Percentiles rank a stretch among this genome's conserved stretches.
phyloP scores from a whole-genome alignment of 1,140 invertebrate species.

The Atta colombica region DNA sequence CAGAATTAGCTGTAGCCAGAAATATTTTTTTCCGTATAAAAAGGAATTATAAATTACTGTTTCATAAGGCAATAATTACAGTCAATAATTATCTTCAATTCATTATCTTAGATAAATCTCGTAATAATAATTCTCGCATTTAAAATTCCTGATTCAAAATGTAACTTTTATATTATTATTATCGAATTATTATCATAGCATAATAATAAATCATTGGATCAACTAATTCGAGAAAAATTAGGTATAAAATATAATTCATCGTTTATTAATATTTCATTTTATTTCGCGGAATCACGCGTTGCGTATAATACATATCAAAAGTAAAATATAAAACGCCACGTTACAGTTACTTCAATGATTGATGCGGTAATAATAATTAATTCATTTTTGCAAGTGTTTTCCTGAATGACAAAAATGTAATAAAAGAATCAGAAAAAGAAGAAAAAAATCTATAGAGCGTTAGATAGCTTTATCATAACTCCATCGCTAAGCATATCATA shows the following conservation, averaged over 20 bases:
- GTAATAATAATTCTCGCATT: background rate
- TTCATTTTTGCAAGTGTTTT: background rate
- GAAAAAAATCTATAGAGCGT: background rate
- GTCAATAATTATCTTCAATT: background rate
- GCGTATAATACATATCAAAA: background rate
- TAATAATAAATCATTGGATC: background rate
- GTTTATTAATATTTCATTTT: background rate
- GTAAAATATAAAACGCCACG: background rate
- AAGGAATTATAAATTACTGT: background rate
- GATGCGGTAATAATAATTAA: background rate
- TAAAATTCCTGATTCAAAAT: background rate
- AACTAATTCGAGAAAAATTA: background rate
- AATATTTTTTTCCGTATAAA: too few relatives aligned
- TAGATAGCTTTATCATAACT: background rate
- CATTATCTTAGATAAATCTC: background rate
- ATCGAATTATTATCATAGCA: background rate
- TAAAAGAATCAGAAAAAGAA: background rate
- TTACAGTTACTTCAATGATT: background rate
- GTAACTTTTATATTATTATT: slow-evolving; percentile 1
- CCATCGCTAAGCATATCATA: background rate
- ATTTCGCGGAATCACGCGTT: background rate
- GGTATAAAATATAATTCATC: background rate
- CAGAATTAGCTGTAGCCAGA: too few relatives aligned
- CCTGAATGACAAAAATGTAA: background rate
- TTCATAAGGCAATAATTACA: background rate